Base-by-base conservation (phyloP, 2,888 invertebrate genomes). In the Pachliopta kotzebuea region DNA sequence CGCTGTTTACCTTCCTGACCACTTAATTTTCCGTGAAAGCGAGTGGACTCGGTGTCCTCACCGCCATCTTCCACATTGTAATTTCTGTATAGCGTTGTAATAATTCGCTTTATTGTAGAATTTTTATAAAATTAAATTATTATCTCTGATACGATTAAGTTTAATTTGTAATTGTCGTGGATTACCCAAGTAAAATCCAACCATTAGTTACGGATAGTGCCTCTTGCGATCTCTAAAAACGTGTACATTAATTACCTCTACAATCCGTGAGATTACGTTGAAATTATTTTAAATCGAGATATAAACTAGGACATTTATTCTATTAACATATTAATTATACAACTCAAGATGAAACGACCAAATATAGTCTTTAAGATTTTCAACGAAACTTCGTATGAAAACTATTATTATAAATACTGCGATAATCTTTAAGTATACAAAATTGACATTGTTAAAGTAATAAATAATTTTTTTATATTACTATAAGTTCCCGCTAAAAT, bases 1-100 rank as follows among this genome's bases (percentile, higher is more conserved):
- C 68, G 69, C 68, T 71, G 68, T 76, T 72, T 74, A 67, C 69
- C 76, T 77, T 77, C 75, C 73, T 71, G 69, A 64, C 62, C 67
- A 71, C 70, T 75, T 73, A 71, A 74, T 74, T 72, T 74, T 70
- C 67, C 70, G 66, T 67, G 68, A 71, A 68, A 64, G 69, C 66
- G 66, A 65, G 63, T 70, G 72, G 67, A 69, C 70, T 66, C 54
- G 26, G 63, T 67, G 60, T 62, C 68, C 70, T 64, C 70, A 63
- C 63, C 55, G 56, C 62, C 52, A 45, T 23, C 0, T 8, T 21
- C 21, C 11, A 52, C 26, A 4, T 26, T 26, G 26, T 26, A 4
- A 26, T 6, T 6, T 6, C 6, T 26, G 26, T 26, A 26, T 6
- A 26, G 4, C 26, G 6, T 6, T n/a, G n/a, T n/a, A n/a, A n/a